Percentiles rank a stretch among this genome's conserved stretches.
Evolutionary conservation across 2,888 invertebrate species (phyloP).

Genomic region (Isotomurus palustris): DNA sequence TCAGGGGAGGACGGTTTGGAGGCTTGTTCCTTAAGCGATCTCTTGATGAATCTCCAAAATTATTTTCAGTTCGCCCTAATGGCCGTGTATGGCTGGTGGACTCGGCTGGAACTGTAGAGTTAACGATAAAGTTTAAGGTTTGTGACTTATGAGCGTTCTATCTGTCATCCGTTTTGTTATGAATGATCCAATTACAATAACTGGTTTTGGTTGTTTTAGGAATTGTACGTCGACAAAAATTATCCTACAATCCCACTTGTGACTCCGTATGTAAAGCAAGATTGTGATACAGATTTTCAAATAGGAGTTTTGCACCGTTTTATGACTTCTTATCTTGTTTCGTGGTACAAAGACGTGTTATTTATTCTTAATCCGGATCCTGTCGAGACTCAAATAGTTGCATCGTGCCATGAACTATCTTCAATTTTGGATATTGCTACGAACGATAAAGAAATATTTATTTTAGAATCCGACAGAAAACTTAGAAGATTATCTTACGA

Average conservation of each 20-base stretch:
- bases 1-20: constrained; percentile 62
- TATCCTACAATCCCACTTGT: constrained; percentile 28
- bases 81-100: constrained; percentile 79
- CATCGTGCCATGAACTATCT: constrained; percentile 59
- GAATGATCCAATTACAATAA: too few relatives aligned
- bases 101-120: constrained; percentile 68
- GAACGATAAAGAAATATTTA: constrained; percentile 60
- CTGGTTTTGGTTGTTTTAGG: too few relatives aligned
- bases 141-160: background rate
- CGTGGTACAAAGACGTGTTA: constrained; percentile 65
- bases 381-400: constrained; percentile 61
- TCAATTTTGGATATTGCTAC: constrained; percentile 51
- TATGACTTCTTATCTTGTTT: constrained; percentile 64
- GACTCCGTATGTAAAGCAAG: constrained; percentile 44
- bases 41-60: constrained; percentile 54
- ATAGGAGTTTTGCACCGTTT: constrained; percentile 65
- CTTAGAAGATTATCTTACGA: constrained; percentile 68
- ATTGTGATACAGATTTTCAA: constrained; percentile 56
- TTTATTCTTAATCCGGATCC: constrained; percentile 78
- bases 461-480: constrained; percentile 74
- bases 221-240: constrained; percentile 9
- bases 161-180: too few relatives aligned
- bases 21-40: constrained; percentile 58
- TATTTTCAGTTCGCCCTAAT: constrained; percentile 77
- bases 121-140: constrained; percentile 80